phyloP scores from a whole-genome alignment of 2,113 vertebrate species.

The Fulmarus glacialis region DNA sequence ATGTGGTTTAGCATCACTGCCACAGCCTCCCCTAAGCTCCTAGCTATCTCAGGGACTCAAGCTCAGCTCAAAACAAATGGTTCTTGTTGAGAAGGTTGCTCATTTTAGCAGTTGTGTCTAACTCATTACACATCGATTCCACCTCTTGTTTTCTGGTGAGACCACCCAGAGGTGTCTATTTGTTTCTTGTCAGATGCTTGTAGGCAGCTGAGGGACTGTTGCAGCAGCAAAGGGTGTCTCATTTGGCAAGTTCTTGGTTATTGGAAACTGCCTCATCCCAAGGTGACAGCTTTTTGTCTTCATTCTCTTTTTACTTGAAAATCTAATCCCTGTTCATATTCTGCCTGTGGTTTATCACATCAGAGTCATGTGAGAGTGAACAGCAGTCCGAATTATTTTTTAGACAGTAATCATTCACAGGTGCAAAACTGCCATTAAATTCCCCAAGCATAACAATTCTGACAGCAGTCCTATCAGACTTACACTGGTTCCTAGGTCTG shows the following conservation, averaged over 20 bases:
- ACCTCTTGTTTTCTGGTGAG: not conserved
- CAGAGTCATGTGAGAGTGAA: not conserved
- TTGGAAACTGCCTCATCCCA: not conserved
- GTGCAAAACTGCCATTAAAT: not conserved
- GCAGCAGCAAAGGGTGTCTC: not conserved
- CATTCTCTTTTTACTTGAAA: not conserved
- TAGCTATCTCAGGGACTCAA: not conserved
- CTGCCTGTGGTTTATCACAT: not conserved
- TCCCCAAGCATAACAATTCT: not conserved
- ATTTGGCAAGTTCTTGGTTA: not conserved
- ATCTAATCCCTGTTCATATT: not conserved
- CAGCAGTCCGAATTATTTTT: not conserved
- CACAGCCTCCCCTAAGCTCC: not conserved
- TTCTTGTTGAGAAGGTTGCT: not conserved
- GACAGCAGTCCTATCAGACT: not conserved
- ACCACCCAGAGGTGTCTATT: not conserved
- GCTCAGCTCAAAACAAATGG: not conserved
- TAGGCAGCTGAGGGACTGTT: not conserved
- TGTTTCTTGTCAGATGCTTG: not conserved
- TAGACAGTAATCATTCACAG: not conserved
- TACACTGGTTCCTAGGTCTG: not conserved
- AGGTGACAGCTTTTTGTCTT: not conserved
- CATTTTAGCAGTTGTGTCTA: not conserved
- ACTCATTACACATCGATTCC: not conserved
- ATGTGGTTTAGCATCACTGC: not conserved